Conservation (phyloP, 2,888 invertebrate genomes). For the Amphimallon solstitiale region DNA sequence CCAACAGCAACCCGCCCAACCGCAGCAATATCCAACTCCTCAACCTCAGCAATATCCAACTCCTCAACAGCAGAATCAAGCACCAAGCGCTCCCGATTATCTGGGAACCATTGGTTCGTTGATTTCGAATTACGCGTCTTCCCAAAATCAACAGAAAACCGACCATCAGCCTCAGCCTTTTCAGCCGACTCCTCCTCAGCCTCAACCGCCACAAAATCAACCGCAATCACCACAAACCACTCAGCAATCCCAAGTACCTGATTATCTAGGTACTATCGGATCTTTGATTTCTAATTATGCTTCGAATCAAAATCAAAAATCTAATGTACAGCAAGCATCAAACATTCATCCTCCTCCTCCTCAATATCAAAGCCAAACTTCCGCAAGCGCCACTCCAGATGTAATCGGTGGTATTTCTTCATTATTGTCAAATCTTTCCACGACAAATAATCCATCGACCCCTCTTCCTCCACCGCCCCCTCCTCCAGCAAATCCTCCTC, state of each 20-base stretch:
- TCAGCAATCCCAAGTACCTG: not conserved
- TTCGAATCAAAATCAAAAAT: slow-evolving; percentile 24
- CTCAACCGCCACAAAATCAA: not conserved
- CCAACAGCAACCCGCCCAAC: slow-evolving; percentile 35
- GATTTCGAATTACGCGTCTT: slow-evolving; percentile 14
- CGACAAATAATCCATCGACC: not conserved
- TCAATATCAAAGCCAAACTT: slow-evolving; percentile 10
- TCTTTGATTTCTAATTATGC: slow-evolving; percentile 21
- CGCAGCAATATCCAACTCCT: not conserved
- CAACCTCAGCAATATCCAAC: slow-evolving; percentile 11
- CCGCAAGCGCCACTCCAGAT: not conserved
- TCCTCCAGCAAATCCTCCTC: not conserved
- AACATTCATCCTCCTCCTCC: slow-evolving; percentile 29
- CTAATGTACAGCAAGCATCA: slow-evolving; percentile 32
- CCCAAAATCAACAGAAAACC: slow-evolving; percentile 22
- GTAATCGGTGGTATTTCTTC: slow-evolving; percentile 16
- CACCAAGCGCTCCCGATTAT: slow-evolving; percentile 9
- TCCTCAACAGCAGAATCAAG: not conserved
- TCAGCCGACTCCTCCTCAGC: not conserved
- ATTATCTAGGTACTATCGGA: slow-evolving; percentile 9
- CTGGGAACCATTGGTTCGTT: slow-evolving; percentile 7
- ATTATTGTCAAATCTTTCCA: slow-evolving; percentile 19
- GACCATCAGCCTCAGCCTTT: not conserved
- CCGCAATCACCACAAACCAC: not conserved
- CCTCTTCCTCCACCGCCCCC: not conserved